Evolutionary conservation across 1,140 invertebrate genomes (phyloP).

Genomic region (Drosophila carrolli): DNA sequence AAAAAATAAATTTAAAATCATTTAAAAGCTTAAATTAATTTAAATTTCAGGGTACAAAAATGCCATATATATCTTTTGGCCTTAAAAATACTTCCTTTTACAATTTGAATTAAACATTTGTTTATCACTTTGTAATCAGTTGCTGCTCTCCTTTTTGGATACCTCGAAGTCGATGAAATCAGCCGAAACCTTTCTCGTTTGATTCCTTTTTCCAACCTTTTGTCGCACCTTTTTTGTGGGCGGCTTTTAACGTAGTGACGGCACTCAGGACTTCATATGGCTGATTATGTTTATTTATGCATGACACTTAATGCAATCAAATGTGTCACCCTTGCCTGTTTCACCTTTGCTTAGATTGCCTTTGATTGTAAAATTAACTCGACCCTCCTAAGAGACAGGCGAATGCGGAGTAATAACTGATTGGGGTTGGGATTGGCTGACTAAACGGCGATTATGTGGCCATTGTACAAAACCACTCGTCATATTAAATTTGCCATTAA

Average conservation of each 20-base stretch:
- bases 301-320: conserved; percentile 78
- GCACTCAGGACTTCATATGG: conserved; percentile 45
- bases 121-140: not conserved
- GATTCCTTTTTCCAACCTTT: not conserved
- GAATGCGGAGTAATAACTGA: not conserved
- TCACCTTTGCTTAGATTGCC: conserved; percentile 33
- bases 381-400: conserved; percentile 27
- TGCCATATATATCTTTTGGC: not conserved
- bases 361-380: conserved; percentile 72
- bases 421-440: conserved; percentile 9
- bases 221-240: conserved; percentile 25
- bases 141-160: not conserved
- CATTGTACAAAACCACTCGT: conserved; percentile 47
- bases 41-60: not conserved
- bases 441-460: conserved; percentile 63
- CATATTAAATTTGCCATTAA: conserved; percentile 73
- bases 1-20: too few relatives aligned
- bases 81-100: too few relatives aligned
- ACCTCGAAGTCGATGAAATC: conserved; percentile 8
- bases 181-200: not conserved
- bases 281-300: conserved; percentile 81
- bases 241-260: conserved; percentile 32
- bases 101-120: not conserved
- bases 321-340: conserved; percentile 16
- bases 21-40: not conserved